phyloP scores from a whole-genome alignment of 2,888 invertebrate species.

The Ormyrus rosae region DNA sequence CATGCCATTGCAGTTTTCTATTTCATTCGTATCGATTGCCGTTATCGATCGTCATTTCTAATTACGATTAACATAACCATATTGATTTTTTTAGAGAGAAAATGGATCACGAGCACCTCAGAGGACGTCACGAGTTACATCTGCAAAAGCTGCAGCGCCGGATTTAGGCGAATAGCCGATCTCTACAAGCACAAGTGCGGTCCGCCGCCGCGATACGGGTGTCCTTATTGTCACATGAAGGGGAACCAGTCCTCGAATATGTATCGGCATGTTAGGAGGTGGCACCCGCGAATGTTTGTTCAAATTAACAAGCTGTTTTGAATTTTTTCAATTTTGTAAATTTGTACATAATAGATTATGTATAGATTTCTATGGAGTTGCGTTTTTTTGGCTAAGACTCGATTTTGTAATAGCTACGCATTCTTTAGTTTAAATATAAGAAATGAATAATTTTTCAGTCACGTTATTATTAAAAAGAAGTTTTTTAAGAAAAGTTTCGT shows the following conservation, averaged over 20 bases:
- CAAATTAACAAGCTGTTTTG: conserved; percentile 56
- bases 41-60: neutral
- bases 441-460: too few relatives aligned
- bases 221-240: conserved; percentile 74
- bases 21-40: neutral
- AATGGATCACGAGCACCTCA: conserved; percentile 64
- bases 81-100: conserved; percentile 34
- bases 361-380: too few relatives aligned
- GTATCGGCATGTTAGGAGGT: conserved; percentile 73
- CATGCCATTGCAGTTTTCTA: too few relatives aligned
- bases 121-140: conserved; percentile 40
- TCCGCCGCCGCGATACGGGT: conserved; percentile 73
- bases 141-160: conserved; percentile 47
- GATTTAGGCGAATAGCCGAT: conserved; percentile 64
- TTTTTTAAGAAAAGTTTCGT: too few relatives aligned
- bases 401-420: too few relatives aligned
- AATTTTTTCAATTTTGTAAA: neutral
- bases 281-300: conserved; percentile 71
- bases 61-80: neutral
- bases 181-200: conserved; percentile 74
- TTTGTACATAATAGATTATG: too few relatives aligned
- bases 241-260: conserved; percentile 74
- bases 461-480: too few relatives aligned
- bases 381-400: too few relatives aligned
- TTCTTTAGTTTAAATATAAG: too few relatives aligned